phyloP scores from a whole-genome alignment of 1,140 invertebrate genomes.

The Meloidogyne exigua region DNA sequence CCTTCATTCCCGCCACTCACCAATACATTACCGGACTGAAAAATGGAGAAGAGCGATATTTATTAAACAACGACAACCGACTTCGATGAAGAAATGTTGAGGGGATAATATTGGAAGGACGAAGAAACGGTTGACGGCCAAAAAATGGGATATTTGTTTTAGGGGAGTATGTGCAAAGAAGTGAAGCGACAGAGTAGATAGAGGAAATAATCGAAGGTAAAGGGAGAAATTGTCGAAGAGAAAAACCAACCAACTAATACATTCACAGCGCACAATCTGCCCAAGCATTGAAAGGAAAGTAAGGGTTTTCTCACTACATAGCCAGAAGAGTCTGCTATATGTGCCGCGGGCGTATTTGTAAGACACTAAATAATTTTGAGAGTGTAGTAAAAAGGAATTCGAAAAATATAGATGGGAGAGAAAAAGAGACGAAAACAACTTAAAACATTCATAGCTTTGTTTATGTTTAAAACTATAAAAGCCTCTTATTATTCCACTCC shows the following conservation, averaged over 20 bases:
- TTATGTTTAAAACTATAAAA: neutral
- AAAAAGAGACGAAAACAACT: neutral
- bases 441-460: neutral
- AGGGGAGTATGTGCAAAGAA: slow-evolving; percentile 2
- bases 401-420: neutral
- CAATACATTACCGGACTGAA: neutral
- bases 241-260: neutral
- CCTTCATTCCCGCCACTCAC: neutral
- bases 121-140: slow-evolving; percentile 7
- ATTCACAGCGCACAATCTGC: neutral
- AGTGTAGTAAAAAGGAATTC: neutral
- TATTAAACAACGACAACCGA: neutral
- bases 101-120: neutral
- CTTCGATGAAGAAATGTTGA: neutral
- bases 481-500: neutral
- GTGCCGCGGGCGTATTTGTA: neutral
- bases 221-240: neutral
- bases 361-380: neutral
- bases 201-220: neutral
- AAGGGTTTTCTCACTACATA: too few relatives aligned
- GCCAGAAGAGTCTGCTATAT: neutral
- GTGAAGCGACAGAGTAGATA: neutral
- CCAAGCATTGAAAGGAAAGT: neutral
- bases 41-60: neutral
- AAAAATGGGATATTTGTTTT: neutral